Evolutionary conservation across 2,888 invertebrate genomes (phyloP), one percentile per base, ranked within the genome.

Genomic region (Noctuana brunneofusca): DNA sequence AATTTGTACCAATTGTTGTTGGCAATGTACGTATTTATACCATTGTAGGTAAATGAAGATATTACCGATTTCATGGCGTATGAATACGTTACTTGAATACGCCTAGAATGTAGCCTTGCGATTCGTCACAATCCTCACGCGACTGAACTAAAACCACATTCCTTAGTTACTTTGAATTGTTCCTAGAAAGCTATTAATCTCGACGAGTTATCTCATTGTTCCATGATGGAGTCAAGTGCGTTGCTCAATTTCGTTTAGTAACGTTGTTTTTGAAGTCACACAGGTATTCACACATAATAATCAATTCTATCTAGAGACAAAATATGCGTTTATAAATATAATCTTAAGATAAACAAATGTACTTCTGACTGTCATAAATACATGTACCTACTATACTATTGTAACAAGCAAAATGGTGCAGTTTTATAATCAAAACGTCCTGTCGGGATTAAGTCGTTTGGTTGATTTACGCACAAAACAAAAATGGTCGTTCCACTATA

Each of bases 31-130:
- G n/a, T n/a, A n/a, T n/a, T 30, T 11, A 1, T 35, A n/a, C 18
- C 41, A 41, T 2, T 41, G 16, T n/a, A 48, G 8, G 3, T 8
- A 46, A 49, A 54, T 62, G 53, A 49, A 62, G 55, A 49, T 2
- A 62, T 62, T 62, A 62, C 38, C 18, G 16, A 62, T 62, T 62
- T 62, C 48, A 62, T 54, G 54, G 48, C 14, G 48, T 27, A 54
- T 38, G 54, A 48, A 62, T 55, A 55, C 16, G 35, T 54, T 54
- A 27, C 14, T 18, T 24, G 30, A 38, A 3, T 46, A 32, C 30
- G 30, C 16, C 12, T 35, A 11, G 18, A 22, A 46, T 32, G 46
- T 54, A 43, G 46, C 32, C 54, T 32, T 46, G 16, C 38, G 48
- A 54, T 62, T 62, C 60, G 35, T 55, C 32, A 62, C 46, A 58